Evolutionary conservation across 2,797 vertebrate species (phyloP).

Genomic region (Pogonophryne albipinna): DNA sequence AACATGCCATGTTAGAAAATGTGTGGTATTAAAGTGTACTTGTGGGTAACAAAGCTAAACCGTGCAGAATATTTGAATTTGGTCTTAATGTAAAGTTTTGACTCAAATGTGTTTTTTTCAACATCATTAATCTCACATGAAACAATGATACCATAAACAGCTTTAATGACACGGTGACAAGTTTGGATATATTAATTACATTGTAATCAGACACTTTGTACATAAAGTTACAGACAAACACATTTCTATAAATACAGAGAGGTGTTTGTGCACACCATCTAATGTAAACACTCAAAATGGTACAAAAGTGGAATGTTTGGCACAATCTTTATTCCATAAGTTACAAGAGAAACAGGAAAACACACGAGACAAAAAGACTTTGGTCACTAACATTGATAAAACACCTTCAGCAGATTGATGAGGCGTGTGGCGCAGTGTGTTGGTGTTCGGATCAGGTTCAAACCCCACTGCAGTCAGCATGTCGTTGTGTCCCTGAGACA

Average conservation of each 20-base stretch:
- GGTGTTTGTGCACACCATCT: not conserved
- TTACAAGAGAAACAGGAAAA: slow-evolving; percentile 9
- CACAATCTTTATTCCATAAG: slow-evolving; percentile 3
- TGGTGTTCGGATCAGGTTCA: no score
- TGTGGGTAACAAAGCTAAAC: not conserved
- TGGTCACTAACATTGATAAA: not conserved
- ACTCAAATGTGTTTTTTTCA: not conserved
- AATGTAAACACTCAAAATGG: slow-evolving; percentile 4
- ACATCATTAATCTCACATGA: not conserved
- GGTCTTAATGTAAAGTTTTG: not conserved
- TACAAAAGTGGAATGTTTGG: slow-evolving; percentile 32
- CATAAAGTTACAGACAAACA: slow-evolving; percentile 20
- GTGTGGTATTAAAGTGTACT: no score
- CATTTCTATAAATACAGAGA: slow-evolving; percentile 1
- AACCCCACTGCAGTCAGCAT: no score
- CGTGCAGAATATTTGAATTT: not conserved
- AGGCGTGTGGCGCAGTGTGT: no score
- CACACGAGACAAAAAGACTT: not conserved
- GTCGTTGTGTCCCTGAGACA: no score
- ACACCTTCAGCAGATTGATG: not conserved
- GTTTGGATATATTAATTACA: slow-evolving; percentile 33
- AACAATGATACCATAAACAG: not conserved
- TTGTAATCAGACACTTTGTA: slow-evolving; percentile 13
- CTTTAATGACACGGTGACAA: not conserved
- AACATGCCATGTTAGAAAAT: not conserved